phyloP scores from a whole-genome alignment of 2,113 vertebrate genomes.

The Dinomys branickii region DNA sequence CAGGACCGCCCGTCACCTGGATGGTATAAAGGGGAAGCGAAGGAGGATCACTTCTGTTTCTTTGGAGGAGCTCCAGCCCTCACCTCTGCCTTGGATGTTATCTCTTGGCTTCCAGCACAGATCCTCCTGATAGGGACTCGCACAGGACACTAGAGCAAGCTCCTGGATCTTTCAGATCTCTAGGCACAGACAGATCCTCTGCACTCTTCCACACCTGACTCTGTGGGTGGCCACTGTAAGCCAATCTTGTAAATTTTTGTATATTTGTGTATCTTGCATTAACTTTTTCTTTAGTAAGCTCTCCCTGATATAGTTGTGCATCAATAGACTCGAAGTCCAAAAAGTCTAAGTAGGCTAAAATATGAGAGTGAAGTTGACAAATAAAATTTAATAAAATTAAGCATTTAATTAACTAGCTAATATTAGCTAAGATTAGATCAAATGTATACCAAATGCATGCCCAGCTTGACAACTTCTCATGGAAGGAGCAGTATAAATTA shows the following conservation, averaged over 20 bases:
- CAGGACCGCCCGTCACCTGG: background rate
- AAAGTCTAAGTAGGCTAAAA: slow-evolving; percentile 25
- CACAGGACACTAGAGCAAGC: background rate
- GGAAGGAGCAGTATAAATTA: background rate
- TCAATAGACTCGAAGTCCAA: background rate
- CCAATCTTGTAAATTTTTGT: background rate
- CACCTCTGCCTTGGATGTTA: background rate
- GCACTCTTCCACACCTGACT: background rate
- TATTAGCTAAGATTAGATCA: slow-evolving; percentile 4
- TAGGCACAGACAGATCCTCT: background rate
- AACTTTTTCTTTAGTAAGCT: background rate
- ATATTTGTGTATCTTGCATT: background rate
- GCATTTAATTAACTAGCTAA: slow-evolving; percentile 1
- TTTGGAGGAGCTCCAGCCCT: background rate
- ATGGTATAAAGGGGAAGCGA: background rate
- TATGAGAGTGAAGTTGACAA: slow-evolving; percentile 8
- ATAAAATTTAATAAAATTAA: slow-evolving; percentile 48
- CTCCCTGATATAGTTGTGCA: background rate
- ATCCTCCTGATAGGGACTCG: background rate
- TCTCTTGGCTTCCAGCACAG: background rate
- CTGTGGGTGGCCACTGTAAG: background rate
- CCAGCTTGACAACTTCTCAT: background rate
- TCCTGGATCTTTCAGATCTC: background rate
- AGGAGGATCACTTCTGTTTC: background rate
- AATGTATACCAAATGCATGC: background rate